Conservation (phyloP, 2,797 vertebrate species). For the Cichlasoma orientale region DNA sequence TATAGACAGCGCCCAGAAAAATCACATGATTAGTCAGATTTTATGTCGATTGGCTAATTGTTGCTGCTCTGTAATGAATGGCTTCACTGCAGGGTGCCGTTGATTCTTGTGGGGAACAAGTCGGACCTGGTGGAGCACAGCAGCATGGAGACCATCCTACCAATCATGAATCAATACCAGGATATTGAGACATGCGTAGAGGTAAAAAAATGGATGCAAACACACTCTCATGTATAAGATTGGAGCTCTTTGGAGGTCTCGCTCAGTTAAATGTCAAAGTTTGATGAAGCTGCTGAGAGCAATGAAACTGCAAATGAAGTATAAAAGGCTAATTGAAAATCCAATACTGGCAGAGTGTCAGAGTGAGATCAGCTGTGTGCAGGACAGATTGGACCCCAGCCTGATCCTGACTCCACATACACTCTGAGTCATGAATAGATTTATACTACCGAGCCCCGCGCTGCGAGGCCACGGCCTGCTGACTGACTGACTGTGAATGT, state of each 20-base stretch:
- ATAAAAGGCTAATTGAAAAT: conserved; percentile 16
- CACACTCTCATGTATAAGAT: neutral
- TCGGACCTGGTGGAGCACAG: conserved; percentile 98
- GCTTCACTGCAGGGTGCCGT: conserved; percentile 84
- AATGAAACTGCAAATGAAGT: conserved; percentile 12
- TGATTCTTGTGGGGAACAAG: conserved; percentile 98
- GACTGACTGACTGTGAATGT: conserved; percentile 22
- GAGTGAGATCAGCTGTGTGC: neutral
- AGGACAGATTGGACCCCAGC: neutral
- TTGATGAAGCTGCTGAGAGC: conserved; percentile 2
- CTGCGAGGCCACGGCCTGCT: neutral
- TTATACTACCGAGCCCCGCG: neutral
- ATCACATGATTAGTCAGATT: neutral
- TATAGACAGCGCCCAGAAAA: neutral
- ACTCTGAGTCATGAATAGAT: conserved; percentile 40
- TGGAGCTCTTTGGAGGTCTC: neutral
- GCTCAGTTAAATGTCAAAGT: neutral
- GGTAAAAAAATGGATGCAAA: conserved; percentile 75
- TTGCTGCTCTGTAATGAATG: neutral
- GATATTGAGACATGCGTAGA: conserved; percentile 99
- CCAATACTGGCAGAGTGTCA: neutral
- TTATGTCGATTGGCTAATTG: neutral
- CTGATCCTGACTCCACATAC: conserved; percentile 42
- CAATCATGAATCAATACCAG: conserved; percentile 98
- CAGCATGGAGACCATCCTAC: conserved; percentile 99